Base-by-base conservation (phyloP, 2,888 invertebrate genomes). In the Ecdyonurus torrentis region DNA sequence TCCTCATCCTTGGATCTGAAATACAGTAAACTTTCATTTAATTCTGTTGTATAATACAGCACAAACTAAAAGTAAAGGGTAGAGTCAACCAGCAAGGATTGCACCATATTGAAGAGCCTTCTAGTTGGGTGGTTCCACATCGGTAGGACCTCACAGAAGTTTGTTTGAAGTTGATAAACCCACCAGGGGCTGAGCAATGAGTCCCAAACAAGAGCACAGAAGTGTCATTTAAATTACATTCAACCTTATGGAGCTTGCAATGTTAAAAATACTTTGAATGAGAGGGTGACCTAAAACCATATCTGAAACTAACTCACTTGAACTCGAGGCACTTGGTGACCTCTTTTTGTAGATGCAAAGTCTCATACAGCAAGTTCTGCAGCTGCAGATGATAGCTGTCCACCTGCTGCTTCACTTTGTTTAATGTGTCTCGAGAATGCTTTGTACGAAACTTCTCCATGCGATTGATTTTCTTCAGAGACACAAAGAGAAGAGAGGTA, bases 241-340 rank as follows among this genome's bases (percentile, higher is more conserved):
- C 60, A 18, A 1, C 22, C 1, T 10, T n/a, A 1, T 23, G 7
- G 5, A 24, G 50, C n/a, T 23, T 18, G 25, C 15, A 24, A n/a
- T 60, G 25, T 60, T 18, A 52, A 20, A 15, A 59, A 62, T n/a
- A n/a, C n/a, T n/a, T n/a, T n/a, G n/a, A n/a, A n/a, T n/a, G n/a
- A n/a, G n/a, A n/a, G n/a, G n/a, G n/a, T n/a, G n/a, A n/a, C n/a
- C n/a, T n/a, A n/a, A n/a, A n/a, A n/a, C n/a, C n/a, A n/a, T n/a
- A n/a, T n/a, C n/a, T n/a, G n/a, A n/a, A n/a, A n/a, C n/a, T 18
- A 20, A 70, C 79, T 72, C 74, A 86, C 85, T 92, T 95, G 73
- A 95, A 96, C 72, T 95, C 91, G 65, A 93, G 81, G 72, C 96
- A 96, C 71, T 93, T 92, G 22, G 89, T 85, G n/a, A 93, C 92